These are phyloP conservation scores for Puffinus mauretanicus DNA, from an alignment of 2,113 vertebrate species.

Conservation along the genomic window DNA sequence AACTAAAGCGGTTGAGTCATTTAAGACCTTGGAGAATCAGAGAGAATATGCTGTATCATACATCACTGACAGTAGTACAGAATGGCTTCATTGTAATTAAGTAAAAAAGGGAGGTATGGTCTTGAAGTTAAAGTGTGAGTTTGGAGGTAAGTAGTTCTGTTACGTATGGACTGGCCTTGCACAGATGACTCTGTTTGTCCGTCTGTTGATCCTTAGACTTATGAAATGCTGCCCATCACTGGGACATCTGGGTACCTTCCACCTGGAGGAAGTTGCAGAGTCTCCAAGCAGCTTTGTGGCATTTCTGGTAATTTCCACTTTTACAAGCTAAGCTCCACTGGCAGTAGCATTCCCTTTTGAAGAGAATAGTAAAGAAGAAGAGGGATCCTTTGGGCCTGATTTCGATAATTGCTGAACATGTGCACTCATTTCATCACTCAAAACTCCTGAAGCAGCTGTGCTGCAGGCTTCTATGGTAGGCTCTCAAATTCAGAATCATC, in stretches of 20 bases:
- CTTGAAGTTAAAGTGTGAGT: neutral
- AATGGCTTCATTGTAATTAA: neutral
- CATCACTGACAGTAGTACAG: neutral
- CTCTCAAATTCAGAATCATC: neutral
- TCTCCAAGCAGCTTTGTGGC: neutral
- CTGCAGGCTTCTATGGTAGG: neutral
- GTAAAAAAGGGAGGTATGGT: neutral
- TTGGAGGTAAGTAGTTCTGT: neutral
- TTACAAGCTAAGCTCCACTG: neutral
- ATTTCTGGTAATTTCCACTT: neutral
- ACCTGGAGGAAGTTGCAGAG: neutral
- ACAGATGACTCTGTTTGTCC: neutral
- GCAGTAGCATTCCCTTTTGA: neutral
- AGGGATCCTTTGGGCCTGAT: neutral
- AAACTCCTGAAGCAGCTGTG: neutral
- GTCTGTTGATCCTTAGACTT: neutral
- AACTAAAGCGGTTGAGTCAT: neutral
- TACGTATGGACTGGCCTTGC: neutral
- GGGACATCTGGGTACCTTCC: neutral
- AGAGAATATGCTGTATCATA: neutral
- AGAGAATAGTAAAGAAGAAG: neutral
- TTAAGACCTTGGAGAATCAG: neutral
- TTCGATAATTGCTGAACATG: accelerated
- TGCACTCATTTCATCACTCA: neutral
- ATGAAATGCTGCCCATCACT: neutral